Base-by-base conservation (phyloP, 1,140 invertebrate species). In the Brachionus angularis region DNA sequence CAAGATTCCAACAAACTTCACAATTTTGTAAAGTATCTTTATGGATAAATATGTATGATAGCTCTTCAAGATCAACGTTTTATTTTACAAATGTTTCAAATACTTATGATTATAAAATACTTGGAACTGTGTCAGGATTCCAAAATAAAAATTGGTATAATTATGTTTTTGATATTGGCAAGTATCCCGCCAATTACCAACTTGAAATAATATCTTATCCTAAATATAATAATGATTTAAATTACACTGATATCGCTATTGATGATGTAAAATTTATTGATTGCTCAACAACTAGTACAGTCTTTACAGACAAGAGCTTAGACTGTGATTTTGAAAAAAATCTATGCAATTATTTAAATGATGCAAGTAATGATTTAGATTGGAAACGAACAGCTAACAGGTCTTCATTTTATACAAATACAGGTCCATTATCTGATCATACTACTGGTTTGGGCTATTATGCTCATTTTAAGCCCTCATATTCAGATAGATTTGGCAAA, bases 11-110 rank as follows among this genome's bases (percentile, higher is more conserved):
- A 21, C 71, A 72, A 21, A 79, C 78, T 5, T 77, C 75, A 16
- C 72, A 75, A 0, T 76, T 72, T 34, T 80, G 79, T 73, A 71
- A 61, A 21, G 74, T 79, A 25, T 53, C 74, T 16, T 89, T 90
- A 76, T 90, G 84, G 82, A 86, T 82, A 75, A 88, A 90, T 75
- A 90, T 90, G 88, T 87, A 84, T 75, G 89, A 89, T n/a, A 76
- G 78, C 3, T n/a, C 8, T 1, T 67, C 62, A 67, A 50, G 18
- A 16, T 27, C 62, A n/a, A 14, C 29, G 7, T 67, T 50, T 36
- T 67, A 47, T 7, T 67, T 29, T 21, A 46, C 42, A 3, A 67
- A 67, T 14, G 18, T 21, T 10, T n/a, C 23, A n/a, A 67, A 67
- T 36, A 34, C 31, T 36, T 67, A 67, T 67, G 42, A 50, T 33